Evolutionary conservation across 2,113 vertebrate species (phyloP).

Genomic region (Phoxinus phoxinus): DNA sequence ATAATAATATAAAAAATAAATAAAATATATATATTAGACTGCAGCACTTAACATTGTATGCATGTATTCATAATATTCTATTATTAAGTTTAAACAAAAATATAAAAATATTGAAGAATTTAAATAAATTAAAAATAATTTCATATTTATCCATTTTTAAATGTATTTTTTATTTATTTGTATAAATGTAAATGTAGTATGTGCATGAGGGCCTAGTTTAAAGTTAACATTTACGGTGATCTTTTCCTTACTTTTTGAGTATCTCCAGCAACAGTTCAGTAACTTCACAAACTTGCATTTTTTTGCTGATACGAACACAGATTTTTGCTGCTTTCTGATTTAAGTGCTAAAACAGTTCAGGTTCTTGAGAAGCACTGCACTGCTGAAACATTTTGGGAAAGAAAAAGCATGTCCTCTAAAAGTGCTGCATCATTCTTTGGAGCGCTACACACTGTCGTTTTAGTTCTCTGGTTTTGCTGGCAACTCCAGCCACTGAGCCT

Average conservation of each 20-base stretch:
- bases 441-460: slow-evolving; percentile 3
- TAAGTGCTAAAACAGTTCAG: background rate
- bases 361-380: background rate
- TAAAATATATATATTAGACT: no score
- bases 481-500: slow-evolving; percentile 8
- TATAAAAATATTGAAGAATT: no score
- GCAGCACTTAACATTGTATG: no score
- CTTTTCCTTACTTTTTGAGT: background rate
- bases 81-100: no score
- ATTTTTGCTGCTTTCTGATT: background rate
- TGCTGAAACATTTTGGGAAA: slow-evolving; percentile 17
- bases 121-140: no score
- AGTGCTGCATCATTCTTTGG: slow-evolving; percentile 30
- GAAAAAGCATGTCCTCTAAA: slow-evolving; percentile 4
- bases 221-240: no score
- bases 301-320: background rate
- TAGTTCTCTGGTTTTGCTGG: slow-evolving; percentile 7
- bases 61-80: no score
- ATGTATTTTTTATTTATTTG: no score
- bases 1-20: no score
- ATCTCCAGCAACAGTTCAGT: background rate
- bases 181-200: no score
- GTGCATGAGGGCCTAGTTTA: no score
- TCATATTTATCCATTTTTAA: no score
- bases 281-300: background rate